Evolutionary conservation across 2,113 vertebrate species (phyloP), one percentile per base, ranked within the genome.

Genomic region (Myocastor coypus): DNA sequence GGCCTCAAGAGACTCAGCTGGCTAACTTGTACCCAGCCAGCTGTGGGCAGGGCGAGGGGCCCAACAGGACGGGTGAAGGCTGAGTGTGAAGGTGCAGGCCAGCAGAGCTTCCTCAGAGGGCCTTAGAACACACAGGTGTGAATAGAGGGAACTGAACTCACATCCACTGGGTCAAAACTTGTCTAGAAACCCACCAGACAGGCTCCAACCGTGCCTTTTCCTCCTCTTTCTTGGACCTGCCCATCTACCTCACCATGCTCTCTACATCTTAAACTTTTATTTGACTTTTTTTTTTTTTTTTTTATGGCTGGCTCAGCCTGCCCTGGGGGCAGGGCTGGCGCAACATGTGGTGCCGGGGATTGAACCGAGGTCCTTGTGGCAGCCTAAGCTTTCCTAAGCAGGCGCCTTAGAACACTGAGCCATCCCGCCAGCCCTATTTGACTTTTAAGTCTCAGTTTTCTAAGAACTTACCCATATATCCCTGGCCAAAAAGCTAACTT

Each of bases 231-330:
- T 75, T 66, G 81, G 64, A 46, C 82, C 59, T 91, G 37, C 32
- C 50, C 42, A 12, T 12, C 50, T 83, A 55, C 55, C n/a, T 84
- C 71, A 78, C 34, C 78, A 71, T 19, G 75, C 30, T 64, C 78
- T 84, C 80, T 75, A 32, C 52, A 57, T 80, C 52, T 95, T 87
- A 83, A 87, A 94, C 59, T 75, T 83, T 93, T 91, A 42, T 37
- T 87, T 32, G 5, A 24, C 61, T 77, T 92, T 94, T 50, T n/a
- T n/a, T n/a, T n/a, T n/a, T n/a, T n/a, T n/a, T n/a, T n/a, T n/a
- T n/a, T n/a, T n/a, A n/a, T n/a, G n/a, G n/a, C n/a, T n/a, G n/a
- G n/a, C n/a, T n/a, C n/a, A n/a, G n/a, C n/a, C n/a, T n/a, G n/a
- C n/a, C n/a, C n/a, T n/a, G n/a, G n/a, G n/a, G n/a, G n/a, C n/a